Evolutionary conservation across 2,888 invertebrate species (phyloP).

Genomic region (Anagyrus pseudococci): DNA sequence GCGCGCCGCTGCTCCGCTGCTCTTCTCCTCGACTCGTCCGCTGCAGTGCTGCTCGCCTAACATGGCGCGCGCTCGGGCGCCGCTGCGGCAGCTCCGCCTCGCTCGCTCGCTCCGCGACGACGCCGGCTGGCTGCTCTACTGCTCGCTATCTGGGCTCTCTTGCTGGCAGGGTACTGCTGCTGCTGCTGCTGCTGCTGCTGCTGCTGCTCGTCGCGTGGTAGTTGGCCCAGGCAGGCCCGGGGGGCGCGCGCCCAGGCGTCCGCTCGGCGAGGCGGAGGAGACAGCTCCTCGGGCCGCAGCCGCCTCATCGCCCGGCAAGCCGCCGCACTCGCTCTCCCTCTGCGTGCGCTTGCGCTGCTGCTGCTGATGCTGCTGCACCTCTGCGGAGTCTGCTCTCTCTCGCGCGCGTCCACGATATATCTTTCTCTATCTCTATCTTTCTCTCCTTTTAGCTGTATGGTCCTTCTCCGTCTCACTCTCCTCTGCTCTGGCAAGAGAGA

Average conservation of each 20-base stretch:
- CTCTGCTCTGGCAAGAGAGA: no score
- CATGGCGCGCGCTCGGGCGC: neutral
- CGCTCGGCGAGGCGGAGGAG: neutral
- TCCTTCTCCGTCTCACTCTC: no score
- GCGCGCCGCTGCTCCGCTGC: neutral
- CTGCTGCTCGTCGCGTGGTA: neutral
- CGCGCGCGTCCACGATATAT: no score
- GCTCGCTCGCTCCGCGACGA: no score
- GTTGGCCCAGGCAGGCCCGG: neutral
- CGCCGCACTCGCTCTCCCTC: conserved; percentile 2
- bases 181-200: conserved; percentile 5
- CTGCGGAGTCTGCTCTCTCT: no score
- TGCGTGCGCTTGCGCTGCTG: conserved; percentile 1
- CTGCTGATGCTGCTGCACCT: neutral
- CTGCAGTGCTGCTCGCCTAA: no score
- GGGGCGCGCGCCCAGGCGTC: neutral
- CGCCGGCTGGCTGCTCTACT: no score
- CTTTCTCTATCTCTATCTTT: no score
- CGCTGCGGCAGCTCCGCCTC: no score
- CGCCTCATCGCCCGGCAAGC: conserved; percentile 1
- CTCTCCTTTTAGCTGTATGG: no score
- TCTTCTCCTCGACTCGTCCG: neutral
- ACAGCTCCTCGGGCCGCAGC: neutral
- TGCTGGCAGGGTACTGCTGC: neutral
- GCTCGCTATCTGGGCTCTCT: no score